Percentiles rank a stretch among this genome's conserved stretches.
Evolutionary conservation across 2,888 invertebrate genomes (phyloP).

Genomic region (Crepidodera aurea): DNA sequence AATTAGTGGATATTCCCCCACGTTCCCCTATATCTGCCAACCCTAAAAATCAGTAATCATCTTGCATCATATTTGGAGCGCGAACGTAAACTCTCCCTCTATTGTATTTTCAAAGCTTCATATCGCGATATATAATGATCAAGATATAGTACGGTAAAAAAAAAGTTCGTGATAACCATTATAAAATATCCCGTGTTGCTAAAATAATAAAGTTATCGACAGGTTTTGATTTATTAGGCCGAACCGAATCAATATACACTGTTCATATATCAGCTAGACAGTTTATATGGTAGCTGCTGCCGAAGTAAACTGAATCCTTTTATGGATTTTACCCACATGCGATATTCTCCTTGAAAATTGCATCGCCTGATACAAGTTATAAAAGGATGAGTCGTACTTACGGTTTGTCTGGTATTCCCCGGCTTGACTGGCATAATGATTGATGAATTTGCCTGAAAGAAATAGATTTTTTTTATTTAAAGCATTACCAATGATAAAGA

Average conservation of each 20-base stretch:
- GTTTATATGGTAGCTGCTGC: slow-evolving; percentile 24
- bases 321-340: slow-evolving; percentile 22
- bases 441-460: slow-evolving; percentile 57
- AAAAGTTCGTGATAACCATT: slow-evolving; percentile 28
- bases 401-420: slow-evolving; percentile 57
- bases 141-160: slow-evolving; percentile 4
- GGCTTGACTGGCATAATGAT: slow-evolving; percentile 55
- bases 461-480: slow-evolving; percentile 12
- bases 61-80: no score
- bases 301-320: slow-evolving; percentile 22
- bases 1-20: no score
- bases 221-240: slow-evolving; percentile 55
- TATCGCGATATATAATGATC: slow-evolving; percentile 7
- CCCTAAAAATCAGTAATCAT: no score
- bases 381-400: slow-evolving; percentile 50
- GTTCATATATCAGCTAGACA: slow-evolving; percentile 51
- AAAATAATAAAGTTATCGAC: slow-evolving; percentile 58
- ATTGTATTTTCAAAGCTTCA: neutral
- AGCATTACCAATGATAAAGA: no score
- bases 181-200: slow-evolving; percentile 44
- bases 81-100: no score
- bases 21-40: no score
- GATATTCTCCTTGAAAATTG: slow-evolving; percentile 26
- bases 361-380: slow-evolving; percentile 12
- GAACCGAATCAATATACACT: slow-evolving; percentile 55